Conservation (phyloP, 2,888 invertebrate genomes). For the Diogma glabrata region DNA sequence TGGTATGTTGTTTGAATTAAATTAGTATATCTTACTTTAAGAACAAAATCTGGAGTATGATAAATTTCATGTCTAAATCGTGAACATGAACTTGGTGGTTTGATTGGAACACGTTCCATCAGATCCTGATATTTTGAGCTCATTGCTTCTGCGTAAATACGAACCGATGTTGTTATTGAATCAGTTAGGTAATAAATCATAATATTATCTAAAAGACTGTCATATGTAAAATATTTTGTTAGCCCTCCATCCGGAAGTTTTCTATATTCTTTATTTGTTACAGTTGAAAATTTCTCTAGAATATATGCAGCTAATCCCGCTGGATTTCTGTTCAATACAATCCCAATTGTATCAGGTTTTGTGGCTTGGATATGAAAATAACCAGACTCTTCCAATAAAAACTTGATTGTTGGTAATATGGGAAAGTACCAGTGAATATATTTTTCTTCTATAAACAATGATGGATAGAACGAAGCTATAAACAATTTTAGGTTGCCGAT, state of each 20-base stretch:
- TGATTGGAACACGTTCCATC: slow-evolving; percentile 44
- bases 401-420: slow-evolving; percentile 24
- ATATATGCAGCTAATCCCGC: slow-evolving; percentile 81
- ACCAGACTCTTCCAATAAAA: slow-evolving; percentile 39
- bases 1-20: slow-evolving; percentile 54
- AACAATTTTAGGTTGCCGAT: slow-evolving; percentile 32
- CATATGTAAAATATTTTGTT: slow-evolving; percentile 40
- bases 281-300: slow-evolving; percentile 72
- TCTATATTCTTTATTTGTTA: slow-evolving; percentile 46
- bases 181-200: slow-evolving; percentile 70
- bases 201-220: slow-evolving; percentile 52
- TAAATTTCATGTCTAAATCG: slow-evolving; percentile 58
- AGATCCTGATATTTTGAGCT: slow-evolving; percentile 22
- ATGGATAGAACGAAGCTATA: slow-evolving; percentile 44
- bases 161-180: slow-evolving; percentile 55
- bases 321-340: slow-evolving; percentile 25
- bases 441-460: slow-evolving; percentile 42
- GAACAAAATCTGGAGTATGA: slow-evolving; percentile 44
- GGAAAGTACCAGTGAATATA: slow-evolving; percentile 40
- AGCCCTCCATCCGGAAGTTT: slow-evolving; percentile 52
- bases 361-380: slow-evolving; percentile 72
- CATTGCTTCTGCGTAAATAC: slow-evolving; percentile 54
- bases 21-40: slow-evolving; percentile 50
- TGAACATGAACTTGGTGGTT: slow-evolving; percentile 62
- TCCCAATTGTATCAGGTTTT: slow-evolving; percentile 77